phyloP scores from a whole-genome alignment of 2,797 vertebrate genomes.

The Helicolenus hilgendorfi region DNA sequence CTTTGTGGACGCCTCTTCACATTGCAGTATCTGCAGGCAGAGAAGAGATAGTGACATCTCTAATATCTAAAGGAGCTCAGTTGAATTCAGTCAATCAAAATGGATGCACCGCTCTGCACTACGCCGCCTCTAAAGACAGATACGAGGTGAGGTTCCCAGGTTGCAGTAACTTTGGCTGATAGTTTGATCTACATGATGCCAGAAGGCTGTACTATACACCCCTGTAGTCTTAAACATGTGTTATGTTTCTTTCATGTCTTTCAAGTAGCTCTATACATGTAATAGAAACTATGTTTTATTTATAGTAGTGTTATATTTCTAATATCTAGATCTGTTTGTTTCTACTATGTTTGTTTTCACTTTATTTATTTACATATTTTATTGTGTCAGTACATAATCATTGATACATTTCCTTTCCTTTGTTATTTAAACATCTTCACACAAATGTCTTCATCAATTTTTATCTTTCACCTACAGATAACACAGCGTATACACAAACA shows the following conservation, averaged over 20 bases:
- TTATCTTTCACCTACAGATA: too few species aligned
- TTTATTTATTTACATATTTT: too few species aligned
- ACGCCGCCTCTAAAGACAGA: constrained; percentile 97
- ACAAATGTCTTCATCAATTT: accelerated
- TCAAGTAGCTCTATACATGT: background rate
- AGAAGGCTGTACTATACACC: background rate
- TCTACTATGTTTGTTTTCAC: too few species aligned
- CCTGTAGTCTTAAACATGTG: background rate
- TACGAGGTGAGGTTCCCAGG: constrained; percentile 91
- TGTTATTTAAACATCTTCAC: too few species aligned
- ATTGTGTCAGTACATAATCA: too few species aligned
- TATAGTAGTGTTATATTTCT: background rate
- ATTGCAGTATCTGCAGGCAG: constrained; percentile 97
- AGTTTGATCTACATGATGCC: background rate
- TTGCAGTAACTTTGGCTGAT: background rate
- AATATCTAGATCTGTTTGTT: background rate
- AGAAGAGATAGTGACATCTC: constrained; percentile 94
- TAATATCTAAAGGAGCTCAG: constrained; percentile 94
- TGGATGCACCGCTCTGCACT: constrained; percentile 96
- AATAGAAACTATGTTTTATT: background rate
- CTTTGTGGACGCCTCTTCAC: constrained; percentile 96
- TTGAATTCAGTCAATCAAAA: constrained; percentile 96
- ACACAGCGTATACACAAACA: too few species aligned
- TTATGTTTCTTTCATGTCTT: background rate
- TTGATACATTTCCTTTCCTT: too few species aligned